Percentiles rank a stretch among this genome's conserved stretches.
Evolutionary conservation across 2,797 vertebrate species (phyloP).

Genomic region (Macroramphosus scolopax): DNA sequence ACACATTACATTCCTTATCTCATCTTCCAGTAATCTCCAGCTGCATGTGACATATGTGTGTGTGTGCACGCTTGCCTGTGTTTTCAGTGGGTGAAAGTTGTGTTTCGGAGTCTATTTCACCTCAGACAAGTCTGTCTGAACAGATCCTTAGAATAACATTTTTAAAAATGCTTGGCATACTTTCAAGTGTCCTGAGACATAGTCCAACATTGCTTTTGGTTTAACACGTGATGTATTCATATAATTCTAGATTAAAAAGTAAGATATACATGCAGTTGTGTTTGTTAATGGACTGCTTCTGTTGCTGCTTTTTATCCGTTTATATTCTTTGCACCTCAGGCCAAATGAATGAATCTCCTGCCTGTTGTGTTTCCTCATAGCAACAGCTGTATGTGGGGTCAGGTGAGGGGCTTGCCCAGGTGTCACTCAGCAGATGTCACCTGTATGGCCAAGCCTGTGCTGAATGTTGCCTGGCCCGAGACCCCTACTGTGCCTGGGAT

Average conservation of each 20-base stretch:
- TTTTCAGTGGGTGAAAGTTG: slow-evolving; percentile 17
- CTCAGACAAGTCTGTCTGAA: slow-evolving; percentile 26
- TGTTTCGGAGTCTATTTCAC: slow-evolving; percentile 20
- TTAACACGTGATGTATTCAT: too few species aligned
- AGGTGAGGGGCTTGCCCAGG: slow-evolving; percentile 88
- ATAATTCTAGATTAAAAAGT: too few species aligned
- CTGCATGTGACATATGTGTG: slow-evolving; percentile 40
- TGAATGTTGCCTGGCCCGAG: slow-evolving; percentile 96
- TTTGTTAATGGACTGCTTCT: too few species aligned
- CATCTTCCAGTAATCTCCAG: slow-evolving; percentile 65
- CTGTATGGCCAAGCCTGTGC: slow-evolving; percentile 95
- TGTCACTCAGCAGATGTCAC: slow-evolving; percentile 92
- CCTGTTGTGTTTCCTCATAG: slow-evolving; percentile 74
- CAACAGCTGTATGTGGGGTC: slow-evolving; percentile 97
- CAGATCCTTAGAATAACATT: slow-evolving; percentile 25
- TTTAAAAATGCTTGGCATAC: slow-evolving; percentile 16
- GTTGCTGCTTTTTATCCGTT: too few species aligned
- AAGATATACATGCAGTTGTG: too few species aligned
- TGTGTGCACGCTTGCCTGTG: slow-evolving; percentile 12
- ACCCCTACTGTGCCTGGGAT: slow-evolving; percentile 98
- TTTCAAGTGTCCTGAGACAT: too few species aligned
- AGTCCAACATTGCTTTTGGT: too few species aligned
- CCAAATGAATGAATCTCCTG: background rate
- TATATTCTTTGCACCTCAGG: too few species aligned
- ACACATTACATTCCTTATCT: slow-evolving; percentile 71